A percentile compares a stretch with the other conserved stretches of the same genome.
Conservation (phyloP, 2,888 invertebrate species). For the Tanypteryx hageni region DNA sequence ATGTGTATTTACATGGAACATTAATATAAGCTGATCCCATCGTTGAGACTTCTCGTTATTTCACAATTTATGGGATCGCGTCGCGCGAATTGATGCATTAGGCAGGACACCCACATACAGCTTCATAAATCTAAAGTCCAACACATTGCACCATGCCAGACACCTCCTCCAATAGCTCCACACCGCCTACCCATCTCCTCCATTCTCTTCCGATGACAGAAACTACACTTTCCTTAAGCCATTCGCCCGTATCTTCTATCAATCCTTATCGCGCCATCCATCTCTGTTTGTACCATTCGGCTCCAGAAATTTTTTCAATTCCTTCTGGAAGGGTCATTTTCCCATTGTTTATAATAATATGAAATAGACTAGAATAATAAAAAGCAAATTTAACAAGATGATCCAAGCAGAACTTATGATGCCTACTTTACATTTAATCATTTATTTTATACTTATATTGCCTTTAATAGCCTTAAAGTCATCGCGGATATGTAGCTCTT, state of each 20-base stretch:
- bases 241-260: neutral
- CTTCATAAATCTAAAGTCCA: slow-evolving; percentile 17
- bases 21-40: too few relatives aligned
- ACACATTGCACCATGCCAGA: neutral
- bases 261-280: slow-evolving; percentile 22
- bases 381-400: too few relatives aligned
- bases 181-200: neutral
- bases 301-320: slow-evolving; percentile 3
- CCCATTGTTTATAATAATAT: too few relatives aligned
- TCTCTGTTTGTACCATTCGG: neutral
- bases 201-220: neutral
- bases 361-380: too few relatives aligned
- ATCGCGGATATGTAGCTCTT: too few relatives aligned
- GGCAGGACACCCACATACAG: neutral
- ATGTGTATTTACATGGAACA: too few relatives aligned
- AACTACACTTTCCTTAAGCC: neutral
- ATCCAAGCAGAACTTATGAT: too few relatives aligned
- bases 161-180: neutral
- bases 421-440: too few relatives aligned
- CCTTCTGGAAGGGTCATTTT: neutral
- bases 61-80: slow-evolving; percentile 16
- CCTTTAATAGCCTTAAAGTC: too few relatives aligned
- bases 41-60: too few relatives aligned
- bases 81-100: slow-evolving; percentile 27
- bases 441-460: too few relatives aligned